Percentiles rank a stretch among this genome's conserved stretches.
Conservation (phyloP, 2,113 vertebrate genomes). For the Embiotoca jacksoni region DNA sequence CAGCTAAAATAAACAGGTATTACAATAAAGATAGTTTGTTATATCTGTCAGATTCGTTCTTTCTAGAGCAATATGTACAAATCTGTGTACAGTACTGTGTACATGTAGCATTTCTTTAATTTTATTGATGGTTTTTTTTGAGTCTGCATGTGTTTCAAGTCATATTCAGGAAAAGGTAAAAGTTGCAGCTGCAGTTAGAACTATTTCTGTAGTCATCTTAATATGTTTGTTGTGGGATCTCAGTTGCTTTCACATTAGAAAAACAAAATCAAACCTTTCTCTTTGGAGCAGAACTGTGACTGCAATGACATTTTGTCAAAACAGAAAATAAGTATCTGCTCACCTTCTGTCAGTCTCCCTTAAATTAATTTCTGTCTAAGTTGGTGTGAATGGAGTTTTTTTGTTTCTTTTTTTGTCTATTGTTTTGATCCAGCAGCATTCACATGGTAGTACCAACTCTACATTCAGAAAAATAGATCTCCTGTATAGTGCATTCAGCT, state of each 20-base stretch:
- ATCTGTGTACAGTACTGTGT: constrained; percentile 53
- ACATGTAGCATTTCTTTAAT: constrained; percentile 41
- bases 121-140: constrained; percentile 51
- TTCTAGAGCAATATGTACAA: constrained; percentile 56
- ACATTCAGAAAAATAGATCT: constrained; percentile 83
- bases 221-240: constrained; percentile 40
- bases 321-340: constrained; percentile 12
- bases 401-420: constrained; percentile 31
- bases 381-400: constrained; percentile 31
- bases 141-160: constrained; percentile 82
- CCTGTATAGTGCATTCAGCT: constrained; percentile 76
- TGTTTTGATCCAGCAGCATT: constrained; percentile 77
- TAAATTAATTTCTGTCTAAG: constrained; percentile 48
- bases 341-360: background rate
- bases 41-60: constrained; percentile 33
- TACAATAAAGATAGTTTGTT: constrained; percentile 35
- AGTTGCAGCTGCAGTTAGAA: constrained; percentile 67
- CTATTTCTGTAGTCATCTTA: constrained; percentile 42
- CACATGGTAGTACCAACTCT: constrained; percentile 73
- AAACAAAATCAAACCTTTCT: constrained; percentile 10
- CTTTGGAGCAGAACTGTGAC: constrained; percentile 17
- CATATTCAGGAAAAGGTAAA: constrained; percentile 77
- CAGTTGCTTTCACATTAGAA: constrained; percentile 6
- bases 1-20: constrained; percentile 58
- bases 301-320: constrained; percentile 17